Evolutionary conservation across 2,797 vertebrate genomes (phyloP), one percentile per base, ranked within the genome.

Genomic region (Cichlasoma orientale): DNA sequence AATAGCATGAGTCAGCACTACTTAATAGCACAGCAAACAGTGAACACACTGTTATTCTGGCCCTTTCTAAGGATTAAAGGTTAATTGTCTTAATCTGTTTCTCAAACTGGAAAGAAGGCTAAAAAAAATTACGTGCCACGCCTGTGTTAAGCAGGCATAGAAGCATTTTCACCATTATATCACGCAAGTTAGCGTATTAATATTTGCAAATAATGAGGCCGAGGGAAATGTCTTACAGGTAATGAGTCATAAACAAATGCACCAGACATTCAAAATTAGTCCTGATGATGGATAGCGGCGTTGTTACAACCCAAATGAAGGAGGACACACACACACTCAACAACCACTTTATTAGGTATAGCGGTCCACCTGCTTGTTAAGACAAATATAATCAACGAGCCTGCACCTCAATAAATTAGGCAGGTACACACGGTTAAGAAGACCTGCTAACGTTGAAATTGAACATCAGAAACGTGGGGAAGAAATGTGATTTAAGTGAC

Each of bases 1-100:
- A 78, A 88, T 74, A 58, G 78, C 79, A 82, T 91, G 87, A 89
- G 44, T 87, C 61, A 77, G 72, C 79, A 50, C 21, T 18, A 84
- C 70, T 61, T 75, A 74, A 58, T 27, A 82, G 27, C 72, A 56
- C 58, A 80, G 66, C 70, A 53, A 75, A 75, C 56, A 78, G 33
- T 55, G 71, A 84, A 84, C 55, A 79, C 29, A 4, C 12, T 41
- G 41, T 53, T 73, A 29, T 56, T 78, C 58, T 21, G 27, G 70
- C 69, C 52, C 18, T 66, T 18, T 44, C 72, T 16, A 56, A 38
- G 4, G 55, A 75, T 66, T 61, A 61, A 84, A 36, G 57, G 13
- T 52, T 23, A 12, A 23, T 61, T 38, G n/a, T 38, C n/a, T 23
- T 25, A 44, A 41, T 63, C 59, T 63, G 21, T 38, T 63, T 25